Evolutionary conservation across 2,113 vertebrate species (phyloP).

Genomic region (Aplodontia rufa): DNA sequence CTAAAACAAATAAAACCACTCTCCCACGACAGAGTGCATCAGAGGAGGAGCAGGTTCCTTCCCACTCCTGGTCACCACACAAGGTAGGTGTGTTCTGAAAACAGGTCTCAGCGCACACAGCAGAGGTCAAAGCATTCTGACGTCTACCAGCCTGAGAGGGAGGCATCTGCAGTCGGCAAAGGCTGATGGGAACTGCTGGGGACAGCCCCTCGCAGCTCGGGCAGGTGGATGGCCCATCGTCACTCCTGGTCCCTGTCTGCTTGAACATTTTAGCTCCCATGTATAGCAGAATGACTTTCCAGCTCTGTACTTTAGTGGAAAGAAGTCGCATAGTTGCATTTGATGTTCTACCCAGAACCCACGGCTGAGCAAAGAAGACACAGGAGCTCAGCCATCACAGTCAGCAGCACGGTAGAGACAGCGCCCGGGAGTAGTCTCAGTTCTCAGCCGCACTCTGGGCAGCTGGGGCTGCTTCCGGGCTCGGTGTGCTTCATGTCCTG

Average conservation of each 20-base stretch:
- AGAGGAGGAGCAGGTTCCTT: not conserved
- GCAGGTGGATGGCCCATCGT: not conserved
- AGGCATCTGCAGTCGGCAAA: not conserved
- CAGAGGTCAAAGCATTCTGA: not conserved
- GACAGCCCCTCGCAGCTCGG: not conserved
- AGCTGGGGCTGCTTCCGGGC: conserved; percentile 45
- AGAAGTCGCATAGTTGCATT: not conserved
- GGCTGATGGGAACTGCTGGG: accelerated
- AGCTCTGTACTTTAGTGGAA: not conserved
- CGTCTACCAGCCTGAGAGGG: too few species aligned
- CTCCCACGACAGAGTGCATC: not conserved
- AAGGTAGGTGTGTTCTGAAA: not conserved
- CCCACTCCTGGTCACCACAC: not conserved
- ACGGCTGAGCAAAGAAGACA: not conserved
- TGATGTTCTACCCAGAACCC: not conserved
- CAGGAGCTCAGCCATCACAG: not conserved
- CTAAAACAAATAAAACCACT: not conserved
- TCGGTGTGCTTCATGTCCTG: accelerated
- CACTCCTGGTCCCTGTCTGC: not conserved
- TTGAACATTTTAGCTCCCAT: not conserved
- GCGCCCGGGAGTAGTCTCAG: conserved; percentile 71
- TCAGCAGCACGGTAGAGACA: conserved; percentile 74
- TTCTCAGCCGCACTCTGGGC: conserved; percentile 78
- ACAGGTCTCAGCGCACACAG: not conserved
- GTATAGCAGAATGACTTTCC: not conserved